phyloP scores from a whole-genome alignment of 2,797 vertebrate genomes.

The Gymnothorax reevesii region DNA sequence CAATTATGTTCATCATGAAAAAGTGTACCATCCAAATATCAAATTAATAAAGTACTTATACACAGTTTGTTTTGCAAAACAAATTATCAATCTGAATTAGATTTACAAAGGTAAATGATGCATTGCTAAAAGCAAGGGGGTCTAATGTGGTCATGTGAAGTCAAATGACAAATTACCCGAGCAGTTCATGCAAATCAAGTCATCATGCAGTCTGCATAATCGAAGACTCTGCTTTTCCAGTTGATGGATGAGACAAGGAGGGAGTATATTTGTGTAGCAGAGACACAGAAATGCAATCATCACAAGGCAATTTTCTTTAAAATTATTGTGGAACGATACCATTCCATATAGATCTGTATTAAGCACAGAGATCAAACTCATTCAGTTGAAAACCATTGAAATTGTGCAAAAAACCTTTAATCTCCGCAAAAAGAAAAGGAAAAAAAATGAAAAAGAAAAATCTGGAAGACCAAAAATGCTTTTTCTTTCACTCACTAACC shows the following conservation, averaged over 20 bases:
- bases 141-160: neutral
- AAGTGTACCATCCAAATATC: neutral
- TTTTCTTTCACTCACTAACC: neutral
- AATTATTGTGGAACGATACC: neutral
- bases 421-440: neutral
- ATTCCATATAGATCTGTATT: neutral
- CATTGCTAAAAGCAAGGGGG: neutral
- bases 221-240: neutral
- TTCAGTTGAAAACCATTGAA: neutral
- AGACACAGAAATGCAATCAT: neutral
- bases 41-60: neutral
- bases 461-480: neutral
- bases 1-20: too few relatives aligned
- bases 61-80: neutral
- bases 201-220: neutral
- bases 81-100: neutral
- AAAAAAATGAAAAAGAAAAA: neutral
- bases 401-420: neutral
- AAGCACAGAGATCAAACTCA: neutral
- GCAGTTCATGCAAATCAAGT: conserved; percentile 1
- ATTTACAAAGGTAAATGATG: conserved; percentile 7
- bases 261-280: neutral
- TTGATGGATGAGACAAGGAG: neutral
- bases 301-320: neutral
- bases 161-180: neutral